phyloP scores from a whole-genome alignment of 2,888 invertebrate genomes.

The Caradrina clavipalpis region DNA sequence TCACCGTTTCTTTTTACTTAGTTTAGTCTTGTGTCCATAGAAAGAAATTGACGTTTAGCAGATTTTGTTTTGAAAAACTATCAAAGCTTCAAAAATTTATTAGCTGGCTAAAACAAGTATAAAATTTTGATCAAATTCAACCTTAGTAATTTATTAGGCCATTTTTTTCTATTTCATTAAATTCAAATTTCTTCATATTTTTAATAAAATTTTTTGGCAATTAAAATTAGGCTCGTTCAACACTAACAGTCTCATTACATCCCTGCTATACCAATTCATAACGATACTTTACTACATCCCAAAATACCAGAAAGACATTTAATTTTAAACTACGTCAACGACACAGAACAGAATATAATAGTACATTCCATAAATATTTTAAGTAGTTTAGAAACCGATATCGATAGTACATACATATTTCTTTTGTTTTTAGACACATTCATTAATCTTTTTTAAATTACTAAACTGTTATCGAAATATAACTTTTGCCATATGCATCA shows the following conservation, averaged over 20 bases:
- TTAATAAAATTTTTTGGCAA: neutral
- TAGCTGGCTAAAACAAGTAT: too few species aligned
- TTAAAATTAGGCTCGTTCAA: neutral
- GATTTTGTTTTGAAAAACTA: too few species aligned
- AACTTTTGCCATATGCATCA: slow-evolving; percentile 5
- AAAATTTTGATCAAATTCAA: neutral
- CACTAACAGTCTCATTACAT: slow-evolving; percentile 33
- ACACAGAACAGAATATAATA: slow-evolving; percentile 22
- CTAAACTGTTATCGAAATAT: neutral
- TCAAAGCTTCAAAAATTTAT: too few species aligned
- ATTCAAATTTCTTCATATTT: neutral
- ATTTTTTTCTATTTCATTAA: neutral
- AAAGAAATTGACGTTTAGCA: too few species aligned
- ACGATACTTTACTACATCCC: neutral
- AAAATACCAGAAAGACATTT: slow-evolving; percentile 9
- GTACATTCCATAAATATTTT: slow-evolving; percentile 7
- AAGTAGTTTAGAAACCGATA: neutral
- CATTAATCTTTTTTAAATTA: slow-evolving; percentile 4
- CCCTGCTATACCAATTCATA: slow-evolving; percentile 9
- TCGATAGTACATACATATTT: neutral
- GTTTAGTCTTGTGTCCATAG: too few species aligned
- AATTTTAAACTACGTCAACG: slow-evolving; percentile 21
- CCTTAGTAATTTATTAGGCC: neutral
- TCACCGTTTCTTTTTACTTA: too few species aligned
- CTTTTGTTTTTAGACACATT: slow-evolving; percentile 12